Conservation (phyloP, 2,888 invertebrate species). For the Eristalis tenax region DNA sequence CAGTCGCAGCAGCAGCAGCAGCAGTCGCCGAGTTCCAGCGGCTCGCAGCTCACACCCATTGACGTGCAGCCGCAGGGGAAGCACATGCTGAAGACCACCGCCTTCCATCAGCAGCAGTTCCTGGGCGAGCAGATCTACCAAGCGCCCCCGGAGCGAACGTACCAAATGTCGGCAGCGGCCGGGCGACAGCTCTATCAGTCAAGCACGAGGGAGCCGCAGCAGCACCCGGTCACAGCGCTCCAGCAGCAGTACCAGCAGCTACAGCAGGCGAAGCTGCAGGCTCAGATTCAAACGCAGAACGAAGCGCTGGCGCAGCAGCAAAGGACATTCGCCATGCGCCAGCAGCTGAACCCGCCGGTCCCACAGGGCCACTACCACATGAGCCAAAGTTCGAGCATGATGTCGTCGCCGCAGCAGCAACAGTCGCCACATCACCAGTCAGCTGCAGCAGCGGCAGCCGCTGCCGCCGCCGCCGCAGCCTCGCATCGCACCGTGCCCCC, state of each 20-base stretch:
- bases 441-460: slow-evolving; percentile 72
- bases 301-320: slow-evolving; percentile 86
- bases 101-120: slow-evolving; percentile 83
- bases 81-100: slow-evolving; percentile 76
- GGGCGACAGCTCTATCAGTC: slow-evolving; percentile 73
- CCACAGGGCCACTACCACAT: slow-evolving; percentile 80
- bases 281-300: slow-evolving; percentile 85
- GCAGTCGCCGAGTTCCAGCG: slow-evolving; percentile 77
- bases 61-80: slow-evolving; percentile 79
- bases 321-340: slow-evolving; percentile 85
- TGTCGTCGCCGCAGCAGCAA: slow-evolving; percentile 77
- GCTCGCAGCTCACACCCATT: slow-evolving; percentile 78
- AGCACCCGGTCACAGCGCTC: slow-evolving; percentile 79
- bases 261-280: slow-evolving; percentile 85
- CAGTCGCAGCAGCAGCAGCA: slow-evolving; percentile 64
- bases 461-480: slow-evolving; percentile 72
- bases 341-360: slow-evolving; percentile 84
- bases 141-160: slow-evolving; percentile 83
- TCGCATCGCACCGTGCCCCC: slow-evolving; percentile 76
- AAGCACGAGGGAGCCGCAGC: slow-evolving; percentile 76
- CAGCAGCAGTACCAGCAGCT: slow-evolving; percentile 85
- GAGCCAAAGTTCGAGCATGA: slow-evolving; percentile 79
- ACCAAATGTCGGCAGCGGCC: slow-evolving; percentile 80
- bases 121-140: slow-evolving; percentile 80
- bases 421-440: slow-evolving; percentile 76